These are phyloP conservation scores for Pemphigus obesinymphae DNA, from an alignment of 1,140 invertebrate species.

Conservation along the genomic window DNA sequence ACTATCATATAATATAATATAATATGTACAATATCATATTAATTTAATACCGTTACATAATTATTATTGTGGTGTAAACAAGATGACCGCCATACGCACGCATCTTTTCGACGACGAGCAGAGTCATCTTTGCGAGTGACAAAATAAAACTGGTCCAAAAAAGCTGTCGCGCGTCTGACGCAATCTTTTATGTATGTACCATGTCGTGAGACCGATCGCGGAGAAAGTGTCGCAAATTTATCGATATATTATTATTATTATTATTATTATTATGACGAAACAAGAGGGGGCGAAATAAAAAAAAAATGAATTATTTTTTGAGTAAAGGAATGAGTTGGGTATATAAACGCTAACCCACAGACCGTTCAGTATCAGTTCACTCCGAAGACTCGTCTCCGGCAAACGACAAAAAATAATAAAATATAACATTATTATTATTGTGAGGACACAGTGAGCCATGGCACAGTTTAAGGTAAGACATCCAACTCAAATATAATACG, in stretches of 20 bases:
- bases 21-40: too few species aligned
- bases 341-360: background rate
- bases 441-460: too few species aligned
- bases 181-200: background rate
- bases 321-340: background rate
- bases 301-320: background rate
- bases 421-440: background rate
- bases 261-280: background rate
- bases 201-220: background rate
- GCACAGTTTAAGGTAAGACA: background rate
- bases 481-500: too few species aligned
- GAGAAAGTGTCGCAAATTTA: background rate
- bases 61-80: too few species aligned
- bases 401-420: background rate
- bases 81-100: background rate
- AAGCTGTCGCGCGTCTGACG: background rate
- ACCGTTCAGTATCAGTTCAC: background rate
- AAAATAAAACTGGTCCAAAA: slow-evolving; percentile 14
- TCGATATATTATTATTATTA: too few species aligned
- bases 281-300: background rate
- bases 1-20: too few species aligned
- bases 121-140: background rate
- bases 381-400: background rate
- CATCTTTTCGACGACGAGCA: background rate
- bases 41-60: too few species aligned